A percentile compares a stretch with the other conserved stretches of the same genome.
Conservation (phyloP, 2,113 vertebrate species). For the Scolopax mira region DNA sequence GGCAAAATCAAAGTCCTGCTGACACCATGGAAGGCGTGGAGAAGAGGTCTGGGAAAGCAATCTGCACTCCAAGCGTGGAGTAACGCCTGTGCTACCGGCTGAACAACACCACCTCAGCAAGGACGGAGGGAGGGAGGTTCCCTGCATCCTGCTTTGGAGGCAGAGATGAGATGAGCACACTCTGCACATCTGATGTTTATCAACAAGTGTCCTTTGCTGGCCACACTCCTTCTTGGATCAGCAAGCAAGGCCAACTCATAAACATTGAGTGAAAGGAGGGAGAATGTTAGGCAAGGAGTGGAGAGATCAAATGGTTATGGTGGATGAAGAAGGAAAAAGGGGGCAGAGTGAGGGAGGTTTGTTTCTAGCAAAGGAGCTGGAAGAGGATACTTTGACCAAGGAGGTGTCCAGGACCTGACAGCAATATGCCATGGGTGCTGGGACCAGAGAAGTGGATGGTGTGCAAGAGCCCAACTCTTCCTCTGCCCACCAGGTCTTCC, state of each 20-base stretch:
- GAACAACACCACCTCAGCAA: fast-evolving
- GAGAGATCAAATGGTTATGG: not conserved
- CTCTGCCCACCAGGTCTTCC: not conserved
- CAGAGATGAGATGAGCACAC: not conserved
- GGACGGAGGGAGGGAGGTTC: not conserved
- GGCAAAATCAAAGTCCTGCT: not conserved
- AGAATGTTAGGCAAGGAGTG: not conserved
- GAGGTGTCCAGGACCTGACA: not conserved
- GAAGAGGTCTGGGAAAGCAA: not conserved
- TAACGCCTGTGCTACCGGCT: fast-evolving
- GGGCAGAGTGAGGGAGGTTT: not conserved
- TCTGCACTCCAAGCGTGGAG: not conserved
- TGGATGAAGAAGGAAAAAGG: not conserved
- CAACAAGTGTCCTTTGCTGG: not conserved
- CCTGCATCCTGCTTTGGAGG: fast-evolving
- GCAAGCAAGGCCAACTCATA: not conserved
- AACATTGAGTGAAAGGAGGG: not conserved
- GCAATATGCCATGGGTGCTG: not conserved
- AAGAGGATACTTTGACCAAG: not conserved
- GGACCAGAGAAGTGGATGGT: not conserved
- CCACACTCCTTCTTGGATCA: not conserved
- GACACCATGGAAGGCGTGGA: not conserved
- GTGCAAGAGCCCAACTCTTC: not conserved
- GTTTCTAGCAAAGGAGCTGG: not conserved
- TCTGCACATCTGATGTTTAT: not conserved